Evolutionary conservation across 2,797 vertebrate genomes (phyloP).

Genomic region (Sebastes ruberrimus): DNA sequence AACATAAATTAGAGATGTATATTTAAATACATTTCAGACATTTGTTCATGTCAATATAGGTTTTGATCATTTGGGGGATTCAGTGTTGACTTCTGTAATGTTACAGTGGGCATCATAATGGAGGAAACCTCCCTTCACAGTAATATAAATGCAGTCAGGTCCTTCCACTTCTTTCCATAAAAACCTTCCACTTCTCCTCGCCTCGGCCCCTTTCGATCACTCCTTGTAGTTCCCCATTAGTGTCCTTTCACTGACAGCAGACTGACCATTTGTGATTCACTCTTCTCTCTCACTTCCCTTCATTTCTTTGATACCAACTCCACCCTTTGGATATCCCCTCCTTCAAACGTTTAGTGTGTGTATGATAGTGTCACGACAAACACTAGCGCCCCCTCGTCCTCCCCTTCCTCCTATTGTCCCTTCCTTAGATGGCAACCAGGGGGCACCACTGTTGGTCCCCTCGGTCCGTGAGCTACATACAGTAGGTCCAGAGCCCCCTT

Average conservation of each 20-base stretch:
- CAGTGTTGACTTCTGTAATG: neutral
- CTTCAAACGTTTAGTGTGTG: conserved; percentile 48
- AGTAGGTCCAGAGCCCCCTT: conserved; percentile 64
- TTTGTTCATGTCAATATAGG: neutral
- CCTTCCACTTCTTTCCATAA: neutral
- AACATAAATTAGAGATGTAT: conserved; percentile 8
- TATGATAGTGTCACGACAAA: conserved; percentile 52
- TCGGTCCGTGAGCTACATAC: conserved; percentile 55
- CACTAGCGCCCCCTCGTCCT: conserved; percentile 46
- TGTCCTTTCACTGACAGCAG: conserved; percentile 30
- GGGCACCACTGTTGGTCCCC: conserved; percentile 46
- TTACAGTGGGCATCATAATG: neutral
- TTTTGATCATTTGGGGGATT: neutral
- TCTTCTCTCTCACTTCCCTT: conserved; percentile 57
- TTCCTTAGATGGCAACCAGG: conserved; percentile 68
- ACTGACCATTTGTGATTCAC: conserved; percentile 61
- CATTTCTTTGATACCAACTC: conserved; percentile 37
- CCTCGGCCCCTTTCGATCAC: conserved; percentile 7
- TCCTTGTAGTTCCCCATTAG: conserved; percentile 1
- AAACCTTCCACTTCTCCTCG: conserved; percentile 17
- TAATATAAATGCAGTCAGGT: neutral
- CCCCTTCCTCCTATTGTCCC: conserved; percentile 51
- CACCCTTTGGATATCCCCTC: conserved; percentile 1
- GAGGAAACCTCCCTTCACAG: neutral
- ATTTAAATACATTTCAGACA: conserved; percentile 14